Base-by-base conservation (phyloP, 37 sponge, comb jelly and placozoan species). In the Crambe crambe region DNA sequence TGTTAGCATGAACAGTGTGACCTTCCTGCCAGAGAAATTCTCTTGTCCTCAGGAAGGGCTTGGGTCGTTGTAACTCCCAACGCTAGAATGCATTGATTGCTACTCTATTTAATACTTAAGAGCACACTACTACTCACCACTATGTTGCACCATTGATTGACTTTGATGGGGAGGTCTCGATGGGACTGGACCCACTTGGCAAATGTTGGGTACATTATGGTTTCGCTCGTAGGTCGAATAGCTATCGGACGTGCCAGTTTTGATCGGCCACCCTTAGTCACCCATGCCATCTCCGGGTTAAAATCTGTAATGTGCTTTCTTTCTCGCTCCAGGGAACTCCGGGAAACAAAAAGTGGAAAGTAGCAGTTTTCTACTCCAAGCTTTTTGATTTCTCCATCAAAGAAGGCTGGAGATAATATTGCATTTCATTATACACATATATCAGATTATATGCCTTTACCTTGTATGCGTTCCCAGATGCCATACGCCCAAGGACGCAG, bases 11-110 rank as follows among this genome's bases (percentile, higher is more conserved):
- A 1, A 91, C 96, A 58, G 89, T 89, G 89, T 98, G 99, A 25
- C 99, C 99, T 68, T 98, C 99, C 66, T 98, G 99, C 99, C 99
- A 98, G 15, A 98, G 84, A 83, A 98, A 98, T 89, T 98, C 99
- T 34, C 99, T 37, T 22, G 99, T 98, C 36, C 99, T 58, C 47
- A 98, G 83, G 87, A 98, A 98, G 5, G 99, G 99, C 80, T 98
- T 97, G 44, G 99, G 99, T 36, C 96, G 97, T 63, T 98, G 96
- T 74, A 98, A 98, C 85, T 98, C 99, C 99, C 99, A 98, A 1
- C 99, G 79, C 96, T 95, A 68, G 42, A 67, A 30, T 10, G 66
- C 41, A 36, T 27, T 21, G n/a, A n/a, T n/a, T n/a, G n/a, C n/a
- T n/a, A n/a, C n/a, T n/a, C n/a, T n/a, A n/a, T n/a, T n/a, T n/a